Evolutionary conservation across 2,113 vertebrate genomes (phyloP).

Genomic region (Rallus limicola): DNA sequence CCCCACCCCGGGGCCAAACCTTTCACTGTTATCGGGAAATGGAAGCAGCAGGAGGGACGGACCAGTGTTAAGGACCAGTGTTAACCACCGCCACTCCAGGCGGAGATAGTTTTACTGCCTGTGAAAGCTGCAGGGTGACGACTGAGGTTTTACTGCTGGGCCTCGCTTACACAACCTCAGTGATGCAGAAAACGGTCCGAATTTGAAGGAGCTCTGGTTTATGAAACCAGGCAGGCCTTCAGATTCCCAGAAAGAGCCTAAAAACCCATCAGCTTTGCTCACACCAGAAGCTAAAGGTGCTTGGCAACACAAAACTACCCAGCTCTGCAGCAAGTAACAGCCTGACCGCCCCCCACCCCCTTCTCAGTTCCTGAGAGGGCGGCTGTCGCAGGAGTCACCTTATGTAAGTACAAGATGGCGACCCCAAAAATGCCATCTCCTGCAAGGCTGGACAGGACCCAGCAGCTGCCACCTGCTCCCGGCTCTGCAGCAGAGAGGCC

Average conservation of each 20-base stretch:
- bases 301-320: background rate
- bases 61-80: fast-evolving
- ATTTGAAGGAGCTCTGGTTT: background rate
- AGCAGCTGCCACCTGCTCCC: background rate
- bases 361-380: background rate
- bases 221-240: background rate
- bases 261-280: background rate
- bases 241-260: background rate
- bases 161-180: background rate
- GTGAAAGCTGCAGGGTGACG: background rate
- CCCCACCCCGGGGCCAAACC: background rate
- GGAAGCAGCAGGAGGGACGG: background rate
- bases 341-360: background rate
- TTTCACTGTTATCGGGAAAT: background rate
- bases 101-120: background rate
- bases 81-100: fast-evolving
- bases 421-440: background rate
- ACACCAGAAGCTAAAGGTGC: background rate
- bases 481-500: fast-evolving
- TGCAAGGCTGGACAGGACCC: background rate
- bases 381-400: background rate
- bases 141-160: background rate
- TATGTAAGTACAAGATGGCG: constrained; percentile 35
- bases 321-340: background rate
- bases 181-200: background rate